These are phyloP conservation scores for Machimus atricapillus DNA, from an alignment of 2,888 invertebrate species.

Conservation along the genomic window DNA sequence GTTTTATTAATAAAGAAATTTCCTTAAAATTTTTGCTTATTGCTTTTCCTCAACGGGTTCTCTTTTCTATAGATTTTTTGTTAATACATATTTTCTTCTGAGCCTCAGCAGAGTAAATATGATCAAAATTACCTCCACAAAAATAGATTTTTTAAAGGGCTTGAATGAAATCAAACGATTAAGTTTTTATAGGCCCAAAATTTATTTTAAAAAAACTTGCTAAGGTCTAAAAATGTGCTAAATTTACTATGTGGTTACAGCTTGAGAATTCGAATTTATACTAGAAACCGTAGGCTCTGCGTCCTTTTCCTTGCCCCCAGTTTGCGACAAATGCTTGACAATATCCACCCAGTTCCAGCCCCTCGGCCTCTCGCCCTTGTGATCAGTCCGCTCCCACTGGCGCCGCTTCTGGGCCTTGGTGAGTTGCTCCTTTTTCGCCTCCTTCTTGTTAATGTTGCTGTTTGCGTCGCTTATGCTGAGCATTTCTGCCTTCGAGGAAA, in stretches of 20 bases:
- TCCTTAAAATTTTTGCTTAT: not conserved
- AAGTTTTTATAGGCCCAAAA: not conserved
- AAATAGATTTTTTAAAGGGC: too few species aligned
- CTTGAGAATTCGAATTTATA: not conserved
- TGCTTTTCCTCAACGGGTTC: not conserved
- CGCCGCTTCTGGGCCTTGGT: slow-evolving; percentile 91
- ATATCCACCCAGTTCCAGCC: slow-evolving; percentile 97
- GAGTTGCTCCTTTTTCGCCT: slow-evolving; percentile 80
- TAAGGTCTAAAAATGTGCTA: not conserved
- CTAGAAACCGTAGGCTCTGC: not conserved
- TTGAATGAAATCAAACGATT: not conserved
- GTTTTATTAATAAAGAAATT: slow-evolving; percentile 13
- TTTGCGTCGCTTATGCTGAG: slow-evolving; percentile 52
- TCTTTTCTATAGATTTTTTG: too few species aligned
- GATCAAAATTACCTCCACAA: too few species aligned
- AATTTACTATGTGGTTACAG: slow-evolving; percentile 5
- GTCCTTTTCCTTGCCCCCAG: slow-evolving; percentile 54
- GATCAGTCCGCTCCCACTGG: slow-evolving; percentile 84
- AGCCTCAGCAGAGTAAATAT: too few species aligned
- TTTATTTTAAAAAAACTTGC: slow-evolving; percentile 6
- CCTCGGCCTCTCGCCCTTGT: slow-evolving; percentile 82
- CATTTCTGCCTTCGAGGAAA: slow-evolving; percentile 53
- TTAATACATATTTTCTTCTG: too few species aligned
- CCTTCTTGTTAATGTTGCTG: slow-evolving; percentile 62
- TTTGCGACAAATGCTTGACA: slow-evolving; percentile 93